Evolutionary conservation across 1,140 invertebrate species (phyloP), one percentile per base, ranked within the genome.

Genomic region (Drosophila grimshawi): DNA sequence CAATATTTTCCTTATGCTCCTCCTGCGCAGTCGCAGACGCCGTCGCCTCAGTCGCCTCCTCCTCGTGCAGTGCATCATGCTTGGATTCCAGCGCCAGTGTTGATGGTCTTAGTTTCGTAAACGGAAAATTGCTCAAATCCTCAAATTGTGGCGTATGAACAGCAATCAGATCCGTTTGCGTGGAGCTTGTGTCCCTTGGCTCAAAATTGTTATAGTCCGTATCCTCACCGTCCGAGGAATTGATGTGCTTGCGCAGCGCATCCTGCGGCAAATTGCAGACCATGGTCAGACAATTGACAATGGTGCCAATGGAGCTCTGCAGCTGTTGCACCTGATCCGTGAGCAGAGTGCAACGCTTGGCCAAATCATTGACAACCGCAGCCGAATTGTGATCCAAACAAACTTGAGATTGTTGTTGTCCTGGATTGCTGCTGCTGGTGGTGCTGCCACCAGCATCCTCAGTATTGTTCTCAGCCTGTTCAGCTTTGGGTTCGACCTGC

Each of bases 161-260:
- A 1, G 96, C 96, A 10, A 95, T 93, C 66, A 97, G 95, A 93
- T 97, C 96, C 0, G 96, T 97, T 93, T 97, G 96, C 3, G 96
- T 96, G 64, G 94, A 94, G 78, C 94, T 94, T 6, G 94, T 94
- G 52, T 94, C 94, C 39, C 94, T 93, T 5, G 93, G 76, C 30
- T 86, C 86, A 7, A 62, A 51, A 29, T 39, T 67, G 30, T 51
- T 81, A 51, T 19, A 43, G 0, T 46, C 80, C 3, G 32, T 10
- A 4, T 71, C 83, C 2, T 89, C 73, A n/a, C 49, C 39, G 0
- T 74, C 72, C 2, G 70, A 57, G 35, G 46, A 68, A 11, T 49
- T 66, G 27, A 90, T 60, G 11, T 86, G 74, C 80, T 93, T 89
- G 19, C 80, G 80, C 0, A 92, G 61, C 4, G 86, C 75, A 53